Evolutionary conservation across 2,113 vertebrate species (phyloP).

Genomic region (Gymnogyps californianus): DNA sequence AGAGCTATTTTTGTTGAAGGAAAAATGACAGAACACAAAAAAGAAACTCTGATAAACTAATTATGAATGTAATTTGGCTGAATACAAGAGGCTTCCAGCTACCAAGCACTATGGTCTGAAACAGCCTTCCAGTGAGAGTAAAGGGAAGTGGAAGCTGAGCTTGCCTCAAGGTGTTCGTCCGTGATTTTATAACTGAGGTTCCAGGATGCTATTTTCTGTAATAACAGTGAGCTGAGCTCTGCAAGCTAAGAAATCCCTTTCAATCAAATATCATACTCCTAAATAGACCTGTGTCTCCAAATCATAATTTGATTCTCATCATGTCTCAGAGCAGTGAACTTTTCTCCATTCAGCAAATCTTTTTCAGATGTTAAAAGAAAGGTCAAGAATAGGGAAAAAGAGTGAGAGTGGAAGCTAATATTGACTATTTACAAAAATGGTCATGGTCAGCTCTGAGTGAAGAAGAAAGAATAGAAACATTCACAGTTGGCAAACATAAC

Average conservation of each 20-base stretch:
- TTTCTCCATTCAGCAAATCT: not conserved
- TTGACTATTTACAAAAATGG: not conserved
- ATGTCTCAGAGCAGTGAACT: not conserved
- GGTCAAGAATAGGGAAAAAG: not conserved
- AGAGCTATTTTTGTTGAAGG: not conserved
- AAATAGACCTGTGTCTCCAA: not conserved
- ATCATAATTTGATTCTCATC: not conserved
- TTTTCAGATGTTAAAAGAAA: not conserved
- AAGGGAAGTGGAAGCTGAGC: not conserved
- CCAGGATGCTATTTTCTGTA: not conserved
- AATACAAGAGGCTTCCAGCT: not conserved
- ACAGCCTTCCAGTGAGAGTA: accelerated
- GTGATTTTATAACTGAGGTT: not conserved
- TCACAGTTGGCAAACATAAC: not conserved
- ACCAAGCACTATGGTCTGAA: not conserved
- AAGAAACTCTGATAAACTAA: not conserved
- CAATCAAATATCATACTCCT: not conserved
- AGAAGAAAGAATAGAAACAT: not conserved
- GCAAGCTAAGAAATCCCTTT: not conserved
- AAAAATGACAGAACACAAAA: not conserved
- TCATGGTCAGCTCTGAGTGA: not conserved
- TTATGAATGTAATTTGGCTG: not conserved
- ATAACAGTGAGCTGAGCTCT: not conserved
- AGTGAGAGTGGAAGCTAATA: not conserved
- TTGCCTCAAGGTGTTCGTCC: not conserved